These are phyloP conservation scores for Microplitis deprimator DNA, from an alignment of 2,888 invertebrate species.

Conservation along the genomic window DNA sequence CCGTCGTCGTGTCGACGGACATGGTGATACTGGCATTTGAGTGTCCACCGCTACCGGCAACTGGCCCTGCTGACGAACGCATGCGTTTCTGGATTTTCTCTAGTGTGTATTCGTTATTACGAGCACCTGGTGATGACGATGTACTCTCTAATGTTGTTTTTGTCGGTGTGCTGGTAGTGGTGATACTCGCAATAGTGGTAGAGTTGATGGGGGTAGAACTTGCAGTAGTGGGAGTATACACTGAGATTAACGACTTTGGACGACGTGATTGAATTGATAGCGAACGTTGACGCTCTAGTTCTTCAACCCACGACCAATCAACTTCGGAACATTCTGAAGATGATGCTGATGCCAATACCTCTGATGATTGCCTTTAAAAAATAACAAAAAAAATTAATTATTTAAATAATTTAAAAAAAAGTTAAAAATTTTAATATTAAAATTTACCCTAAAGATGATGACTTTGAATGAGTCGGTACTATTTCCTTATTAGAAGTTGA, in stretches of 20 bases:
- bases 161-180: constrained; percentile 23
- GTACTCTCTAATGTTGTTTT: constrained; percentile 12
- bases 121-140: constrained; percentile 8
- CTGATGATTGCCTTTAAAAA: constrained; percentile 15
- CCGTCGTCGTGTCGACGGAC: constrained; percentile 67
- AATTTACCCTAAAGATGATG: constrained; percentile 43
- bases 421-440: constrained; percentile 17
- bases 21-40: constrained; percentile 67
- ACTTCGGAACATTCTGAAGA: constrained; percentile 63
- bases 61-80: constrained; percentile 51
- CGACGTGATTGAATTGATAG: not conserved
- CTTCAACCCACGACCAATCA: constrained; percentile 70
- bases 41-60: constrained; percentile 47
- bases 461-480: not conserved
- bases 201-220: not conserved
- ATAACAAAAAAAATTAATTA: not conserved
- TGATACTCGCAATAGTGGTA: constrained; percentile 1
- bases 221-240: constrained; percentile 20
- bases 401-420: not conserved
- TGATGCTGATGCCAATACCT: constrained; percentile 43
- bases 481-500: constrained; percentile 53
- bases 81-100: constrained; percentile 51
- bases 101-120: constrained; percentile 24
- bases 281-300: constrained; percentile 59
- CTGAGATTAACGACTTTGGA: constrained; percentile 7